Evolutionary conservation across 2,797 vertebrate species (phyloP), one percentile per base, ranked within the genome.

Genomic region (Molossus molossus): DNA sequence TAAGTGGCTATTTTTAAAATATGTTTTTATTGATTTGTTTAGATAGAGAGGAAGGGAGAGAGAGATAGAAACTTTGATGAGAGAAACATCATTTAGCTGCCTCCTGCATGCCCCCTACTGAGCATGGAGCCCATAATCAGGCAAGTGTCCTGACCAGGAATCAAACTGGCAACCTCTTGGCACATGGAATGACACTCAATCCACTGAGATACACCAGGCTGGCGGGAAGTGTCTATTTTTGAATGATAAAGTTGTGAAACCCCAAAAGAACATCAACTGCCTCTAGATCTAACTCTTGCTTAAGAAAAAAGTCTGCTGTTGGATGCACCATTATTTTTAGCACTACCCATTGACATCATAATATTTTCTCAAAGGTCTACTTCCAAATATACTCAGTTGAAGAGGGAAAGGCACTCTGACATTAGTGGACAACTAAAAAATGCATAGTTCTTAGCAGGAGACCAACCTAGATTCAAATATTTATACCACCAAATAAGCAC

Each of bases 231-330:
- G 53, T 45, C 40, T 96, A 84, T 83, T 95, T 93, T 84, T 33
- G 48, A 87, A 67, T 79, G 33, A 69, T 73, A 76, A 91, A 81
- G 12, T 77, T 90, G 21, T 90, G 50, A 33, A 84, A 85, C 33
- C 29, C 77, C 53, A 67, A 90, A 93, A 81, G 25, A 94, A 4
- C 72, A 90, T 76, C 55, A 82, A 2, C 27, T 73, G 58, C 13
- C 67, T 95, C 17, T 87, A 77, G 96, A 95, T 73, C 86, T 88
- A 94, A 92, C 29, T 5, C 27, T 90, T 75, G 33, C 58, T 94
- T 94, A 87, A 95, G 62, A 79, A 90, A 90, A 84, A 95, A 87
- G 60, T 88, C 60, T 95, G 70, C 65, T 87, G 7, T 81, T 96
- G 57, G 11, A 87, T 95, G 40, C 25, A 90, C 53, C 37, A n/a